phyloP scores from a whole-genome alignment of 2,113 vertebrate species.

The Lamprologus tigripictilis region DNA sequence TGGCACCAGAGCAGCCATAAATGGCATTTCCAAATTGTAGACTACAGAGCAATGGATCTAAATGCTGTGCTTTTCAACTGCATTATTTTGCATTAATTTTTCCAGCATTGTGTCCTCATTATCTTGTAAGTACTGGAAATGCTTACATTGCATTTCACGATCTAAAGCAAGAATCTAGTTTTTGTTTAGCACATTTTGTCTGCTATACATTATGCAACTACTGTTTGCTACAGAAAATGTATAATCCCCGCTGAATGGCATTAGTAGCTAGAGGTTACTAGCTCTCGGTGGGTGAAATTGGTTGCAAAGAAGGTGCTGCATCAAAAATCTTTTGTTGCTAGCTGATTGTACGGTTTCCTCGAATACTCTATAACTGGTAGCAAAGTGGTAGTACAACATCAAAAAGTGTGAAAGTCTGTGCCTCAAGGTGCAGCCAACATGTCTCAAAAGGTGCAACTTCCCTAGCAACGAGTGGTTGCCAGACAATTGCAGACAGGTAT shows the following conservation, averaged over 20 bases:
- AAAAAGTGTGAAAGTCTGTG: background rate
- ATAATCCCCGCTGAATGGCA: background rate
- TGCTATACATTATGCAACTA: background rate
- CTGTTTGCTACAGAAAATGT: background rate
- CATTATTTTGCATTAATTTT: background rate
- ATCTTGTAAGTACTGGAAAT: background rate
- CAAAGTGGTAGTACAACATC: background rate
- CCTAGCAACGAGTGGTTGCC: background rate
- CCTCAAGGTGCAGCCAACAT: background rate
- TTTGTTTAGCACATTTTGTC: background rate
- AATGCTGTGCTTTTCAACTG: background rate
- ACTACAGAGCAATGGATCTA: background rate
- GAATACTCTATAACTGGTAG: accelerated
- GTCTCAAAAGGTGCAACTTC: background rate
- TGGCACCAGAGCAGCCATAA: background rate
- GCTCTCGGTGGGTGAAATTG: background rate
- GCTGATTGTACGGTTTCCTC: background rate
- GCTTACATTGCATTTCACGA: background rate
- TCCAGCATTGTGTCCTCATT: background rate
- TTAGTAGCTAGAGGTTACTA: background rate
- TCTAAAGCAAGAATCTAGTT: background rate
- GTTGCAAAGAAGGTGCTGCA: background rate
- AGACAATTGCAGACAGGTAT: accelerated
- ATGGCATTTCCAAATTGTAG: background rate
- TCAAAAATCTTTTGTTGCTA: background rate